phyloP scores from a whole-genome alignment of 2,797 vertebrate genomes.

The Myotis pilosus region DNA sequence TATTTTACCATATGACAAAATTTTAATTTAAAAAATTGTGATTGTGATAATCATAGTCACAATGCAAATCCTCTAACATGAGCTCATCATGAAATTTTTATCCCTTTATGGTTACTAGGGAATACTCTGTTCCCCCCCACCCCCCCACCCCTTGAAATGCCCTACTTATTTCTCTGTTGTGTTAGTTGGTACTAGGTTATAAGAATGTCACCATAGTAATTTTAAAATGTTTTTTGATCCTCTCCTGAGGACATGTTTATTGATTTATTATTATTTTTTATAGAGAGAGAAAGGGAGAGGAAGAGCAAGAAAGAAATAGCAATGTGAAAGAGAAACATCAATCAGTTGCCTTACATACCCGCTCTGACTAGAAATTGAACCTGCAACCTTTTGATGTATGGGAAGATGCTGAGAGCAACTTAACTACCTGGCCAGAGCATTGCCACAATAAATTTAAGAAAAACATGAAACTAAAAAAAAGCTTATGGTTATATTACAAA shows the following conservation, averaged over 20 bases:
- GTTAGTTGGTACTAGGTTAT: not conserved
- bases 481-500: not conserved
- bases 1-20: not conserved
- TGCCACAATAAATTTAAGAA: not conserved
- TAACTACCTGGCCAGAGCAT: not conserved
- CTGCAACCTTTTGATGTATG: not conserved
- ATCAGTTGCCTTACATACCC: too few relatives aligned
- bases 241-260: too few relatives aligned
- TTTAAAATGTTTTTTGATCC: too few relatives aligned
- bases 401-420: not conserved
- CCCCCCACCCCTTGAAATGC: not conserved
- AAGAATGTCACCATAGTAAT: not conserved
- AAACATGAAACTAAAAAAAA: not conserved
- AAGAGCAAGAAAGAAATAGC: too few relatives aligned
- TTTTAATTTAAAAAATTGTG: not conserved
- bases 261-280: too few relatives aligned
- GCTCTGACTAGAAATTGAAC: not conserved
- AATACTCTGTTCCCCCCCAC: not conserved
- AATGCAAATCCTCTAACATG: not conserved
- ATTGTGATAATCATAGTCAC: not conserved
- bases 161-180: not conserved
- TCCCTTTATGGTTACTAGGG: fast-evolving
- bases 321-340: too few relatives aligned
- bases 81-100: not conserved
- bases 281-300: too few relatives aligned